These are phyloP conservation scores for Tenthredo distinguenda DNA, from an alignment of 2,888 invertebrate species.

Conservation along the genomic window DNA sequence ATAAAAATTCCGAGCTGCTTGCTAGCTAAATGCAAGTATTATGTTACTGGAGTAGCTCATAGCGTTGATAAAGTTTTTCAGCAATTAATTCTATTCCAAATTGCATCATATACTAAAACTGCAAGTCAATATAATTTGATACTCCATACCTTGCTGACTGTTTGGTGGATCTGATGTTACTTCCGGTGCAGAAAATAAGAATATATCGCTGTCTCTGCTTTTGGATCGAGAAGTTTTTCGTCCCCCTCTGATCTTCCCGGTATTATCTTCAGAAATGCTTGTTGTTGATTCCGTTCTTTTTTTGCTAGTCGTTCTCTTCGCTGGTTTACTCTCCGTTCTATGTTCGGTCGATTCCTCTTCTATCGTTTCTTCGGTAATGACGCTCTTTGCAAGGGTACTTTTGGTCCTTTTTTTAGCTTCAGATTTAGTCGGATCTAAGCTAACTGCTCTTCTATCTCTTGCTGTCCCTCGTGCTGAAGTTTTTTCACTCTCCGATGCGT, in stretches of 20 bases:
- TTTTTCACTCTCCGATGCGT: constrained; percentile 28
- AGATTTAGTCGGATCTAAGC: constrained; percentile 63
- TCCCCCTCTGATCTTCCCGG: constrained; percentile 57
- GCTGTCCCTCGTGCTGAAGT: not conserved
- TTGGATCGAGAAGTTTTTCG: constrained; percentile 62
- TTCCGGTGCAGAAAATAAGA: constrained; percentile 67
- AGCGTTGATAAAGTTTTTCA: not conserved
- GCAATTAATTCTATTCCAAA: not conserved
- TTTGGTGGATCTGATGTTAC: constrained; percentile 59
- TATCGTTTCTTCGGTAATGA: constrained; percentile 60
- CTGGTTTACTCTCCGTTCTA: constrained; percentile 30
- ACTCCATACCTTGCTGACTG: constrained; percentile 59
- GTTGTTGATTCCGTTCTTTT: constrained; percentile 62
- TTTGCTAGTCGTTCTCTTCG: constrained; percentile 60
- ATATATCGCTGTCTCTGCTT: constrained; percentile 55
- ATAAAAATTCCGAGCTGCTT: not conserved
- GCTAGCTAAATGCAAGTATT: not conserved
- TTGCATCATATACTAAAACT: not conserved
- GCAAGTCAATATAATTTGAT: not conserved
- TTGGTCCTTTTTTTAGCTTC: constrained; percentile 62
- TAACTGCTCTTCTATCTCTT: constrained; percentile 67
- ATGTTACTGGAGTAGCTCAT: not conserved
- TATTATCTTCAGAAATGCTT: constrained; percentile 52
- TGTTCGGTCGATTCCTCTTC: constrained; percentile 59
- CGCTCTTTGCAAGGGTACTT: constrained; percentile 59